Conservation (phyloP, 2,888 invertebrate species). For the Acrocyrtus sp. region DNA sequence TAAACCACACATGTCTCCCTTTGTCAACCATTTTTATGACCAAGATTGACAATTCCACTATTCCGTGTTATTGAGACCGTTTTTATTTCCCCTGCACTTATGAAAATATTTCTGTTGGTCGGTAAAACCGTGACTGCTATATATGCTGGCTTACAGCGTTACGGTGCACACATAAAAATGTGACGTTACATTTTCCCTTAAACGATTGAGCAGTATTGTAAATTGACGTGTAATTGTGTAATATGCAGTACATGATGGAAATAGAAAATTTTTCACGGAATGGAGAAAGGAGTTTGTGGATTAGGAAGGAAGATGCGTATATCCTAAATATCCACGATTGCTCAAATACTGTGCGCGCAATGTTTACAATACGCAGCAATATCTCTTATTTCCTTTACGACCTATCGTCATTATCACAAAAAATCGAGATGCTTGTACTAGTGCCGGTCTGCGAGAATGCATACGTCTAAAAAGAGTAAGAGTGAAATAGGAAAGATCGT, state of each 20-base stretch:
- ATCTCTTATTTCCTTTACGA: constrained; percentile 9
- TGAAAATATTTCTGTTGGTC: background rate
- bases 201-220: background rate
- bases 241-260: background rate
- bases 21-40: constrained; percentile 21
- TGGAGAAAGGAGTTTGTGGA: no score
- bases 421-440: no score
- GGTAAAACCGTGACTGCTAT: background rate
- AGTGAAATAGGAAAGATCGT: constrained; percentile 11
- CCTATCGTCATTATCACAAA: background rate
- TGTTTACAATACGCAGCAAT: no score
- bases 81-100: no score
- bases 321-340: no score
- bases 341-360: no score
- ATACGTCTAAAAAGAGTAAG: background rate
- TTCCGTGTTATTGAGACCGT: no score
- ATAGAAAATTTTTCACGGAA: background rate
- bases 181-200: background rate
- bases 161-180: background rate
- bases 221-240: background rate
- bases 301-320: no score
- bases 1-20: constrained; percentile 33
- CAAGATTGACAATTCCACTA: no score
- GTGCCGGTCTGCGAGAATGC: no score
- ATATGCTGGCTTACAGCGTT: background rate